phyloP scores from a whole-genome alignment of 35 echinoderm and acorn worm genomes.

The Chiridota heheva region DNA sequence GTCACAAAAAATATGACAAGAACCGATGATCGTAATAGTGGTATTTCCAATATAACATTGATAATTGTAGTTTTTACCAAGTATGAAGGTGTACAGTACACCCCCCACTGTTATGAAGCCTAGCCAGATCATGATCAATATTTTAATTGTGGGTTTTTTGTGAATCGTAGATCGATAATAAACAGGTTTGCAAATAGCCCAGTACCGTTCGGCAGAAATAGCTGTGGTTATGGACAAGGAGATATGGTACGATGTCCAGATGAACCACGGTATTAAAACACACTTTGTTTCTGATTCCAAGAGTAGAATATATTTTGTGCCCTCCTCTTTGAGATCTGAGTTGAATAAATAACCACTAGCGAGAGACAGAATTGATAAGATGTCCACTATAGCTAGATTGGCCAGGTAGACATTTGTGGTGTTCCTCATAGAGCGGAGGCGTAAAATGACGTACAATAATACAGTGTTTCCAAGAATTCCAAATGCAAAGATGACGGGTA shows the following conservation, averaged over 20 bases:
- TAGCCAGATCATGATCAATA: too few species aligned
- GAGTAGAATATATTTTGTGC: slow-evolving; percentile 1
- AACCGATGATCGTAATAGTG: too few species aligned
- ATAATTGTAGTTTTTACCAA: too few species aligned
- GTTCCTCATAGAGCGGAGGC: slow-evolving; percentile 27
- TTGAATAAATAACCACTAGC: slow-evolving; percentile 11
- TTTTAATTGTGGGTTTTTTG: too few species aligned
- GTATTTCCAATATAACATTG: too few species aligned
- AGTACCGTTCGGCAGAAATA: slow-evolving; percentile 33
- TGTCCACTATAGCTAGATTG: slow-evolving; percentile 43
- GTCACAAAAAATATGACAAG: too few species aligned
- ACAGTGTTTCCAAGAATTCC: slow-evolving; percentile 29
- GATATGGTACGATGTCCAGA: slow-evolving; percentile 13
- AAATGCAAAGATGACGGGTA: too few species aligned
- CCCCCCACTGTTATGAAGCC: too few species aligned
- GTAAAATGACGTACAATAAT: slow-evolving; percentile 39
- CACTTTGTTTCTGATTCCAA: slow-evolving; percentile 1
- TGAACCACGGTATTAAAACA: slow-evolving; percentile 1
- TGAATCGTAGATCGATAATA: too few species aligned
- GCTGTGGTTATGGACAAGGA: slow-evolving; percentile 30
- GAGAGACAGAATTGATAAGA: background rate
- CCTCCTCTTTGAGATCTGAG: background rate
- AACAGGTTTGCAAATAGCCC: slow-evolving; percentile 49
- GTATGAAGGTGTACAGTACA: too few species aligned
- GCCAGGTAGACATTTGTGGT: slow-evolving; percentile 47